These are phyloP conservation scores for Mohoua ochrocephala DNA, from an alignment of 2,113 vertebrate species.

Conservation along the genomic window DNA sequence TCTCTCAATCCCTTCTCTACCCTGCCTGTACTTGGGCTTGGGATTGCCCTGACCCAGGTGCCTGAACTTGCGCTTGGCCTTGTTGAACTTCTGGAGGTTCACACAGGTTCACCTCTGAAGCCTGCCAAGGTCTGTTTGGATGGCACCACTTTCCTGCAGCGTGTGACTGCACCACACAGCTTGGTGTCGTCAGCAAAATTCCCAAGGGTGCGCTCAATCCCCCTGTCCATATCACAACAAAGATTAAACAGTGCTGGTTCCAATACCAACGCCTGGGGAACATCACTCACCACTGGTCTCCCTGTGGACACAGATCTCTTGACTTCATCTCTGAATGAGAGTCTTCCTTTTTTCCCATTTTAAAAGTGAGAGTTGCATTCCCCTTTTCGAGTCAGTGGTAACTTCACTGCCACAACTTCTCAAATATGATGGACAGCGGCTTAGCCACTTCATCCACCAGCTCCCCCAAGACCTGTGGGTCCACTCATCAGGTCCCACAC, in stretches of 20 bases:
- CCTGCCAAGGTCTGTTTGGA: background rate
- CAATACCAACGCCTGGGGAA: fast-evolving
- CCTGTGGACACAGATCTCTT: background rate
- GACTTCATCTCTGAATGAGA: background rate
- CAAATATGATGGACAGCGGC: background rate
- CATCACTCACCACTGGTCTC: background rate
- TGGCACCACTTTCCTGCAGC: background rate
- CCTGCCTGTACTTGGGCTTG: background rate
- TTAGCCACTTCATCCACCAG: background rate
- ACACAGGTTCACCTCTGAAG: background rate
- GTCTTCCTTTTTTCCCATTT: background rate
- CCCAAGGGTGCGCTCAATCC: background rate
- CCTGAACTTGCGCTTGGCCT: background rate
- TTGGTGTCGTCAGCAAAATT: background rate
- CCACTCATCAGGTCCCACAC: background rate
- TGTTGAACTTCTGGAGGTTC: background rate
- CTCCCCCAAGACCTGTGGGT: background rate
- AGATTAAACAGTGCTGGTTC: background rate
- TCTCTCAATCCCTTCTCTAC: background rate
- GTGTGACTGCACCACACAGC: background rate
- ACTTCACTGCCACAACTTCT: background rate
- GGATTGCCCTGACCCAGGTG: background rate
- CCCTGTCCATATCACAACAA: background rate
- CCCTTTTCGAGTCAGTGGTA: fast-evolving
- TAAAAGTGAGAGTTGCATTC: background rate